phyloP scores from a whole-genome alignment of 2,113 vertebrate genomes.

The Xerus inauris region DNA sequence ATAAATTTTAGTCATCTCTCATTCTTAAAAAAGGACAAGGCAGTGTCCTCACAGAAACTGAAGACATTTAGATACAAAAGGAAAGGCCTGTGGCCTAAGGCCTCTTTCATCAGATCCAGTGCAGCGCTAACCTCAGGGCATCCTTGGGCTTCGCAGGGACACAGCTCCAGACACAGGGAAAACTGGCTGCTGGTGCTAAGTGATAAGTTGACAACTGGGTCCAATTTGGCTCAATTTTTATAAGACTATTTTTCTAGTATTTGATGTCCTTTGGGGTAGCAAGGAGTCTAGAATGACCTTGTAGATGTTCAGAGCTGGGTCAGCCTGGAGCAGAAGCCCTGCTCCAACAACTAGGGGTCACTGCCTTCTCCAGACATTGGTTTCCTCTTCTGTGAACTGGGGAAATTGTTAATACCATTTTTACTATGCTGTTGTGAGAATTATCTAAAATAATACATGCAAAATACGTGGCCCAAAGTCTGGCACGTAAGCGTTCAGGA shows the following conservation, averaged over 20 bases:
- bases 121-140: neutral
- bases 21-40: conserved; percentile 25
- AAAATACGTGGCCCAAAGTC: neutral
- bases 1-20: neutral
- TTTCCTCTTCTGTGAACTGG: neutral
- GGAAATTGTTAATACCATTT: neutral
- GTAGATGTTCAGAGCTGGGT: neutral
- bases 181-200: neutral
- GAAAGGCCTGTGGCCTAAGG: neutral
- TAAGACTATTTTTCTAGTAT: neutral
- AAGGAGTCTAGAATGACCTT: neutral
- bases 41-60: neutral
- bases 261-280: neutral
- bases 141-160: neutral
- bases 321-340: neutral
- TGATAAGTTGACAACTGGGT: neutral
- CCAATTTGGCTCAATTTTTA: conserved; percentile 1
- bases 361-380: neutral
- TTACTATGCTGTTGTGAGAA: neutral
- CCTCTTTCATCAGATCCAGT: neutral
- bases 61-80: neutral
- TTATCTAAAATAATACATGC: neutral
- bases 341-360: neutral
- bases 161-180: neutral
- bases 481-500: neutral